These are phyloP conservation scores for Subacronicta megacephala DNA, from an alignment of 2,888 invertebrate species.

Conservation along the genomic window DNA sequence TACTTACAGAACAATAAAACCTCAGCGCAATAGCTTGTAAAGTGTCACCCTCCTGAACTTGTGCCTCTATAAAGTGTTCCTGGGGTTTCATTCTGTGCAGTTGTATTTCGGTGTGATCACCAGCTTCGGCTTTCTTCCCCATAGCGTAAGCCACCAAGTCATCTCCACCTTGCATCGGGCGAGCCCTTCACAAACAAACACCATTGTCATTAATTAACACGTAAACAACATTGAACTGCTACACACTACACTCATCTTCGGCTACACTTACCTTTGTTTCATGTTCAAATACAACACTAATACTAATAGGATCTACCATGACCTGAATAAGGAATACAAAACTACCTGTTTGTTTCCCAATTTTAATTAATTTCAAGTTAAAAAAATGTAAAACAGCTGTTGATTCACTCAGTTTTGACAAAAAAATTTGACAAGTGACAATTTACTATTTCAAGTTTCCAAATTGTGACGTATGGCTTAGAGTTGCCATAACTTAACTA, in stretches of 20 bases:
- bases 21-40: slow-evolving; percentile 94
- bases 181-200: slow-evolving; percentile 73
- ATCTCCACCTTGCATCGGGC: slow-evolving; percentile 81
- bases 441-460: slow-evolving; percentile 3
- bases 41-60: slow-evolving; percentile 94
- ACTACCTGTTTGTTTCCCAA: slow-evolving; percentile 69
- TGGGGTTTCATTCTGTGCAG: slow-evolving; percentile 86
- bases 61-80: slow-evolving; percentile 92
- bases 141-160: slow-evolving; percentile 75
- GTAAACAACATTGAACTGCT: slow-evolving; percentile 72
- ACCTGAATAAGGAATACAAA: slow-evolving; percentile 69
- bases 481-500: slow-evolving; percentile 23
- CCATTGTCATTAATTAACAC: slow-evolving; percentile 70
- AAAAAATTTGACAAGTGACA: slow-evolving; percentile 60
- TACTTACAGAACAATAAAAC: slow-evolving; percentile 93
- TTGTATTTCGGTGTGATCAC: slow-evolving; percentile 81
- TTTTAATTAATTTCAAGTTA: slow-evolving; percentile 48
- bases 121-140: slow-evolving; percentile 78
- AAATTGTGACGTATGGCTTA: slow-evolving; percentile 15
- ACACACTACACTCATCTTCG: slow-evolving; percentile 41
- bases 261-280: slow-evolving; percentile 86
- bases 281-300: slow-evolving; percentile 78
- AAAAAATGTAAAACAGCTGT: slow-evolving; percentile 75
- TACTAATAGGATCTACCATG: slow-evolving; percentile 80
- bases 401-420: slow-evolving; percentile 62